These are phyloP conservation scores for Hemiscyllium ocellatum DNA, from an alignment of 2,113 vertebrate species.

Conservation along the genomic window DNA sequence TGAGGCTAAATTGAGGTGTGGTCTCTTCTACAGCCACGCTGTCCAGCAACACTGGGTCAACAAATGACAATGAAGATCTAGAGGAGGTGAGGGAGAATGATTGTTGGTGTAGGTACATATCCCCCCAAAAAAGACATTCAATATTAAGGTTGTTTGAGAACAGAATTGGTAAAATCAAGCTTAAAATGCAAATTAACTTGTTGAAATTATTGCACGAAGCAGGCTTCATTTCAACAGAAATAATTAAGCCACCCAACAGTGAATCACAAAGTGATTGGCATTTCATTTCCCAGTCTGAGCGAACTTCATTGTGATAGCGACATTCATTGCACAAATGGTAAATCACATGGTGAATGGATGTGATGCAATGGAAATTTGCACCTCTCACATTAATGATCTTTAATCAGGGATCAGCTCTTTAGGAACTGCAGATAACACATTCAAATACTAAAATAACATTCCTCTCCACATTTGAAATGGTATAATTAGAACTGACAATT, in stretches of 20 bases:
- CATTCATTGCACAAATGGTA: neutral
- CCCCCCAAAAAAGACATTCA: neutral
- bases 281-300: neutral
- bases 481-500: neutral
- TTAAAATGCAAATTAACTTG: slow-evolving; percentile 3
- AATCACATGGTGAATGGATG: neutral
- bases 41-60: neutral
- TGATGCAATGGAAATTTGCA: neutral
- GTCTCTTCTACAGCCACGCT: neutral
- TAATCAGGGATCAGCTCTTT: slow-evolving; percentile 13
- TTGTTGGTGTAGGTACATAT: neutral
- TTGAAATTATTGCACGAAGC: neutral
- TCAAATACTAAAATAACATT: neutral
- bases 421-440: neutral
- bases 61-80: neutral
- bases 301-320: neutral
- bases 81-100: neutral
- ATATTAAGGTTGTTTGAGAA: neutral
- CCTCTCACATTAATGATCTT: neutral
- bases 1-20: neutral
- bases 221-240: neutral
- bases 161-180: neutral
- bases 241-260: neutral
- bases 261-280: neutral
- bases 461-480: neutral